These are phyloP conservation scores for Clostera curtula DNA, from an alignment of 2,888 invertebrate species.

Conservation along the genomic window DNA sequence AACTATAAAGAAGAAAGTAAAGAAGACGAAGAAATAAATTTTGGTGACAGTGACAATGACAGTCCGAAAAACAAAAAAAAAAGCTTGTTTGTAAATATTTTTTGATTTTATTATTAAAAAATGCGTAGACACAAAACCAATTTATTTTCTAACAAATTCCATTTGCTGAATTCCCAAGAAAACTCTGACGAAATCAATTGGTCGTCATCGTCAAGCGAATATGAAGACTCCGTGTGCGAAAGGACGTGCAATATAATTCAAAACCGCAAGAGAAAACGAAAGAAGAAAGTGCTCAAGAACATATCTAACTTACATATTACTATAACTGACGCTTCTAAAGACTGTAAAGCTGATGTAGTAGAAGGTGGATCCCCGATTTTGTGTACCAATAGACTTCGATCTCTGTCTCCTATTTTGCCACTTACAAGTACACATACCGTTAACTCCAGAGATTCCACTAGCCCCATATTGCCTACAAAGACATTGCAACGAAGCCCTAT, in stretches of 20 bases:
- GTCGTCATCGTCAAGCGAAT: slow-evolving; percentile 55
- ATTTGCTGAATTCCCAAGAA: slow-evolving; percentile 50
- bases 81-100: neutral
- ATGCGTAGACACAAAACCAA: slow-evolving; percentile 45
- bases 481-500: slow-evolving; percentile 37
- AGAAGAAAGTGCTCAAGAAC: slow-evolving; percentile 35
- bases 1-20: too few relatives aligned
- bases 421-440: slow-evolving; percentile 7
- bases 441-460: too few relatives aligned
- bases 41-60: too few relatives aligned
- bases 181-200: slow-evolving; percentile 48
- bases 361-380: slow-evolving; percentile 32
- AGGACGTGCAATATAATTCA: slow-evolving; percentile 16
- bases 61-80: too few relatives aligned
- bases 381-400: slow-evolving; percentile 30
- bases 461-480: slow-evolving; percentile 28
- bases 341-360: slow-evolving; percentile 11
- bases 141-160: slow-evolving; percentile 44
- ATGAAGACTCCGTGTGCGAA: slow-evolving; percentile 29
- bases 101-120: slow-evolving; percentile 4
- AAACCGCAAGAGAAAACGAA: slow-evolving; percentile 47
- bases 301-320: slow-evolving; percentile 46
- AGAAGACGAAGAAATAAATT: too few relatives aligned
- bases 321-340: slow-evolving; percentile 26
- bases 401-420: slow-evolving; percentile 10